phyloP scores from a whole-genome alignment of 2,113 vertebrate genomes.

The Empidonax traillii region DNA sequence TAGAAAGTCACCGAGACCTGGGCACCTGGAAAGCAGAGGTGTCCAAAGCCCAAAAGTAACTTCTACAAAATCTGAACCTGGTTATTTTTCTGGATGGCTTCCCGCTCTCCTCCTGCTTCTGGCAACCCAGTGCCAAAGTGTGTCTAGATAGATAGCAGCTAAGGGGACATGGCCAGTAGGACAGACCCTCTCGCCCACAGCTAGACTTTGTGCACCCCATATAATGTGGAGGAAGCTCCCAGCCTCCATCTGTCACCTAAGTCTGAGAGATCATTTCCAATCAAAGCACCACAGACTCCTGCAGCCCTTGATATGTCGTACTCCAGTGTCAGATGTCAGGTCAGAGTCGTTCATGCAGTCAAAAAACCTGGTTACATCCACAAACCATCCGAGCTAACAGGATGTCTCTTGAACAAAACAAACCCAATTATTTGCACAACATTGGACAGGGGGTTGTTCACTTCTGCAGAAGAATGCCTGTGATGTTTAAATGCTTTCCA shows the following conservation, averaged over 20 bases:
- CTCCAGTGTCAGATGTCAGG: not conserved
- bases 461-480: not conserved
- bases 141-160: not conserved
- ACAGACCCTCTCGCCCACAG: not conserved
- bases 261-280: not conserved
- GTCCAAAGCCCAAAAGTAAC: not conserved
- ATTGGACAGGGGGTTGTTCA: not conserved
- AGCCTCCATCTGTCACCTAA: not conserved
- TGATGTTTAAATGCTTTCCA: not conserved
- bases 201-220: not conserved
- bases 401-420: not conserved
- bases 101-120: not conserved
- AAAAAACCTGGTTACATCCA: not conserved
- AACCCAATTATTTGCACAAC: not conserved
- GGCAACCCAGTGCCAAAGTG: not conserved
- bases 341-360: not conserved
- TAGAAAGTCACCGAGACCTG: not conserved
- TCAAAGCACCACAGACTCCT: not conserved
- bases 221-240: not conserved
- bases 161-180: accelerated
- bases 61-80: not conserved
- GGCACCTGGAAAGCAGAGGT: not conserved
- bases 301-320: not conserved
- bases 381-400: not conserved
- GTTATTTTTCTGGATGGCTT: not conserved